Base-by-base conservation (phyloP, 2,888 invertebrate species). In the Leucania comma region DNA sequence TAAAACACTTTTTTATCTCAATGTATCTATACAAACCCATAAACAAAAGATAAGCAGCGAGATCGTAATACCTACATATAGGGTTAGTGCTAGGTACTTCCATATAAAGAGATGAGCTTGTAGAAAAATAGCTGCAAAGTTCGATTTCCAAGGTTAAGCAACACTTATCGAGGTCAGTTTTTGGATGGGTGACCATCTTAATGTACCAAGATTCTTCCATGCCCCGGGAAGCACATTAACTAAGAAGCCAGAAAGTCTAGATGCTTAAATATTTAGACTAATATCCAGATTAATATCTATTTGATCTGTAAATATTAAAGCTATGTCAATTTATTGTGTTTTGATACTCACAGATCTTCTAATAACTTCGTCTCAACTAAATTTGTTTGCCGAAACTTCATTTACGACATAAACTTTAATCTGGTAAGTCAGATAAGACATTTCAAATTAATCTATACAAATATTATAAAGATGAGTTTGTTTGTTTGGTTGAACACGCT, bases 51-150 rank as follows among this genome's bases (percentile, higher is more conserved):
- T 53, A 57, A 66, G 50, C 50, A n/a, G 35, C 51, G 26, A 26
- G 32, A 22, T 38, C 54, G 9, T 29, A 26, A 35, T 46, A 42
- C 38, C 5, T 17, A 42, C 57, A 74, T 29, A 57, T 50, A 50
- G 24, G 38, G 17, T 56, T 56, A 35, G 0, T 35, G 50, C 26
- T 61, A 29, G 35, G 35, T 62, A 62, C 66, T 72, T 57, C 66
- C 57, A 46, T 58, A 46, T 35, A 4, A 42, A 4, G 14, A 42
- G 14, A 42, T 14, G 3, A 42, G 14, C 38, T 42, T 14, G 4
- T 42, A 42, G 14, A 42, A 4, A 38, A 38, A 42, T 3, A 42
- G 38, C 38, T 14, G 9, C 14, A 42, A 4, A 0, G 38, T 4
- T 14, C 38, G 12, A 38, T 14, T 38, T 2, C 38, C 38, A 4